phyloP scores from a whole-genome alignment of 2,113 vertebrate species.

The Verasper variegatus region DNA sequence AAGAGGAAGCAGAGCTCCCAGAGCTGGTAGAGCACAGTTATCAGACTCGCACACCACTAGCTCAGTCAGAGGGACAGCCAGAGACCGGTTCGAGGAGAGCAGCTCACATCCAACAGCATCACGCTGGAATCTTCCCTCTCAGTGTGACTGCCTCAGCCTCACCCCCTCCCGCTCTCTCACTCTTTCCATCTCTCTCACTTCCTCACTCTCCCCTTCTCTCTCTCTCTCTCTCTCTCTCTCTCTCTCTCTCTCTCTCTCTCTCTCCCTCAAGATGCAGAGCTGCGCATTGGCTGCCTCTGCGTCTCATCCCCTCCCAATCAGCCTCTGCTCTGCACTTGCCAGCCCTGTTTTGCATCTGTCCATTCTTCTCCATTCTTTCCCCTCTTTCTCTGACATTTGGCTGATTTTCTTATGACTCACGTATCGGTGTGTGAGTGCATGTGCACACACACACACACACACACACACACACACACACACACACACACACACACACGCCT shows the following conservation, averaged over 20 bases:
- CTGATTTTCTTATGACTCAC: slow-evolving; percentile 58
- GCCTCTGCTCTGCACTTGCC: slow-evolving; percentile 57
- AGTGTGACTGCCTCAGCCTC: slow-evolving; percentile 73
- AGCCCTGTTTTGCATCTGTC: slow-evolving; percentile 65
- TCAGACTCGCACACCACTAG: slow-evolving; percentile 36
- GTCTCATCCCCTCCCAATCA: slow-evolving; percentile 71
- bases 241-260: slow-evolving; percentile 33
- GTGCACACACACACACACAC: not conserved
- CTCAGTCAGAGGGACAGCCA: slow-evolving; percentile 54
- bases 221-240: slow-evolving; percentile 31
- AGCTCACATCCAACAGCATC: slow-evolving; percentile 78
- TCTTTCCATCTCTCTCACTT: slow-evolving; percentile 21
- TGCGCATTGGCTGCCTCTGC: slow-evolving; percentile 81
- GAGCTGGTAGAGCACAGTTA: slow-evolving; percentile 48
- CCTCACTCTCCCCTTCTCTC: slow-evolving; percentile 34
- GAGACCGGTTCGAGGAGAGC: slow-evolving; percentile 59
- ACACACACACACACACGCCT: not conserved
- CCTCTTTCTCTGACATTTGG: slow-evolving; percentile 62
- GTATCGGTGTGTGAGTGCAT: slow-evolving; percentile 25
- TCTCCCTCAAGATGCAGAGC: slow-evolving; percentile 77
- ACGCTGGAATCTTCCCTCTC: slow-evolving; percentile 75
- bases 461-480: too few relatives aligned
- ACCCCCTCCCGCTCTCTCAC: slow-evolving; percentile 47
- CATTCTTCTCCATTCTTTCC: slow-evolving; percentile 40
- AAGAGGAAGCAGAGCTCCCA: slow-evolving; percentile 52